Base-by-base conservation (phyloP, 1,140 invertebrate species). In the Ridgeia piscesae region DNA sequence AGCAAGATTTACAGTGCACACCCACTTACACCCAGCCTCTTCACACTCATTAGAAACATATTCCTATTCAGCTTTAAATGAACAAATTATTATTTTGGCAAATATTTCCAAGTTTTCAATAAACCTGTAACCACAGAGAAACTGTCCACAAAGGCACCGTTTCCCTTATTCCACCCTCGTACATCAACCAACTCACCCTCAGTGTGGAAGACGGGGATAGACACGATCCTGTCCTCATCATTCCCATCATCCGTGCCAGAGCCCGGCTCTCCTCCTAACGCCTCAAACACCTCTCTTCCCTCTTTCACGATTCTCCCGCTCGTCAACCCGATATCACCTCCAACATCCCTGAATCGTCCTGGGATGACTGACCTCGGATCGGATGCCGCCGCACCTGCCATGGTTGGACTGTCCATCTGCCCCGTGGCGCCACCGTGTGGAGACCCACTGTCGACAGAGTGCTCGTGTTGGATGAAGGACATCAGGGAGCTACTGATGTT, bases 401-500 rank as follows among this genome's bases (percentile, higher is more conserved):
- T 21, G 6, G 21, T 90, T 33, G 89, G 89, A 0, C 33, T 33
- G 33, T 35, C 21, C 11, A 33, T 21, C 89, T 34, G 33, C 6
- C 33, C n/a, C 4, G 33, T 90, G 34, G 35, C 35, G 89, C 35
- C 33, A 34, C 89, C 89, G 17, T 34, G 35, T 77, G 58, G 58
- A 4, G 58, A 90, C 1, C 17, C 89, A 34, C 34, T 90, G 89
- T 90, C 35, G n/a, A 34, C 89, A 4, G 35, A 34, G 21, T 27
- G 89, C 17, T 34, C 33, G 89, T 90, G 89, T 34, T 90, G 34
- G 4, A 34, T 35, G 35, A 90, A 34, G 89, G 89, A 90, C 89
- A 90, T 35, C 17, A 90, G 89, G 31, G 33, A 90, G 89, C 33
- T 90, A 27, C 35, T 35, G 35, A 90, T 90, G 89, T 34, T 90